Percentiles rank a stretch among this genome's conserved stretches.
phyloP scores from a whole-genome alignment of 2,888 invertebrate species.

The Dyspetes luteomarginatus region DNA sequence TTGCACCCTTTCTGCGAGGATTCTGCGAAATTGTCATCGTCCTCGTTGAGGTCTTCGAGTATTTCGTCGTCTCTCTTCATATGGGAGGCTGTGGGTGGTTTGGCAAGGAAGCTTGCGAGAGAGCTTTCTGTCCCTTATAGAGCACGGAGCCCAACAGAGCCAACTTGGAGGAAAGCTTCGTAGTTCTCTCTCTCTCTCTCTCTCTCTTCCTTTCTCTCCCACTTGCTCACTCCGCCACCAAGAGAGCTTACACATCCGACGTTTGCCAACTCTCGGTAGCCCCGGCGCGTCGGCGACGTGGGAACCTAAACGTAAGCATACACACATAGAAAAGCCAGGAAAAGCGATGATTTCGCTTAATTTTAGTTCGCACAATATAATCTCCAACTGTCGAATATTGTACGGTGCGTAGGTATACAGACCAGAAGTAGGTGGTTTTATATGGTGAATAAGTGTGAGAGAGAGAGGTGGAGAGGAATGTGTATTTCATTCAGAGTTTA shows the following conservation, averaged over 20 bases:
- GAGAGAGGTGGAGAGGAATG: neutral
- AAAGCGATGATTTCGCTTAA: constrained; percentile 59
- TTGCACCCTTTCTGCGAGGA: constrained; percentile 8
- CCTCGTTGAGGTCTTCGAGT: constrained; percentile 49
- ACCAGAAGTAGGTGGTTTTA: constrained; percentile 14
- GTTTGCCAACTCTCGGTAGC: constrained; percentile 58
- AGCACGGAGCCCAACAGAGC: constrained; percentile 18
- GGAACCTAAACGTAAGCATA: constrained; percentile 45
- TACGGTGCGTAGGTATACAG: neutral
- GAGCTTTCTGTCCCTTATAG: constrained; percentile 14
- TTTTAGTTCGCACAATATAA: constrained; percentile 49
- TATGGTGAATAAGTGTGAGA: neutral
- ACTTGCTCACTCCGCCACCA: neutral
- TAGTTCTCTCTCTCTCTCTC: neutral
- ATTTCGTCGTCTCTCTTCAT: constrained; percentile 8
- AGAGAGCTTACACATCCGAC: constrained; percentile 53
- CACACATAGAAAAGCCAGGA: constrained; percentile 17
- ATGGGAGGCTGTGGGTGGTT: neutral
- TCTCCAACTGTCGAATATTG: constrained; percentile 31
- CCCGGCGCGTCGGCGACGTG: constrained; percentile 40
- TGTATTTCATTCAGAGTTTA: no score
- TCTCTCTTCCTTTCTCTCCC: neutral
- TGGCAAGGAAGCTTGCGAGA: constrained; percentile 34
- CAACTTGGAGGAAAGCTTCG: constrained; percentile 24
- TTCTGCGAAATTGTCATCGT: constrained; percentile 50